phyloP scores from a whole-genome alignment of 2,113 vertebrate genomes.

The Orthochromis indermauri region DNA sequence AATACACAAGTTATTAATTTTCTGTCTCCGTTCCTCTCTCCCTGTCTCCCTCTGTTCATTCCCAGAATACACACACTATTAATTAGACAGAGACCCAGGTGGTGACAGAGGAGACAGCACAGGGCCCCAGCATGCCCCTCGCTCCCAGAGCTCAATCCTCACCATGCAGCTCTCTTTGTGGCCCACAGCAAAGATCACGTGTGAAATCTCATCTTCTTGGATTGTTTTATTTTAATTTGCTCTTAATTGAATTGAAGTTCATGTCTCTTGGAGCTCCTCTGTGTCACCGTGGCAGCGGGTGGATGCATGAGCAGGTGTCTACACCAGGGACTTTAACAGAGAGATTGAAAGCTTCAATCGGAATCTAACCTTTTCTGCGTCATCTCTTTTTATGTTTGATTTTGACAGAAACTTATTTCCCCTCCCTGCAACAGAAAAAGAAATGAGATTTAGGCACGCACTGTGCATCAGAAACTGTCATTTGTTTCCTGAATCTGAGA shows the following conservation, averaged over 20 bases:
- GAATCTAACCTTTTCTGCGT: background rate
- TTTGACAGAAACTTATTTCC: background rate
- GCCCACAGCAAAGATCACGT: background rate
- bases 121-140: background rate
- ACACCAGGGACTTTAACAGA: background rate
- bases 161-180: background rate
- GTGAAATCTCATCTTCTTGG: conserved; percentile 13
- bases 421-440: background rate
- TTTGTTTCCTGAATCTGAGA: background rate
- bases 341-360: background rate
- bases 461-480: background rate
- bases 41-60: background rate
- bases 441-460: background rate
- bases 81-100: conserved; percentile 26
- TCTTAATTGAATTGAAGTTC: conserved; percentile 22
- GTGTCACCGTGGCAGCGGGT: background rate
- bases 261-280: background rate
- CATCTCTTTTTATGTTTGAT: background rate
- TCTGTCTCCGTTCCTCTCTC: background rate
- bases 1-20: conserved; percentile 24
- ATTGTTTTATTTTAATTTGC: conserved; percentile 30
- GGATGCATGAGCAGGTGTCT: background rate
- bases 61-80: conserved; percentile 28
- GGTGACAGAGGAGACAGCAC: background rate
- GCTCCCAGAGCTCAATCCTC: background rate